Percentiles rank a stretch among this genome's conserved stretches.
Conservation (phyloP, 2,113 vertebrate species). For the Desmodus rotundus region DNA sequence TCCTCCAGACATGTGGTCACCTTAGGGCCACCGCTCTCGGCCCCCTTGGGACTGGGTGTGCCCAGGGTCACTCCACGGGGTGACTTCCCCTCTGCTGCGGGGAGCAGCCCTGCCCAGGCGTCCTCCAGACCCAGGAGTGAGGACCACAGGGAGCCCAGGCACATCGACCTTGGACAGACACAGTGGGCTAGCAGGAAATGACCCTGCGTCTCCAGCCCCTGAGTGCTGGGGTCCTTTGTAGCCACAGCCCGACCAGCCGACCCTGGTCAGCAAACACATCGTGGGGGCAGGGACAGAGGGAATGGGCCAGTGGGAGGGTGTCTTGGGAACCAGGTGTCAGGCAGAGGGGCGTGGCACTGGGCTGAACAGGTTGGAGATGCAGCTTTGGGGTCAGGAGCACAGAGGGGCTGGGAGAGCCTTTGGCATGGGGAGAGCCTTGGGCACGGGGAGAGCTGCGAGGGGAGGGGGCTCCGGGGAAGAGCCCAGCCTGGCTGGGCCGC, state of each 20-base stretch:
- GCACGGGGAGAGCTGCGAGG: not conserved
- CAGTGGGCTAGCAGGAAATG: not conserved
- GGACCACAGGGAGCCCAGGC: not conserved
- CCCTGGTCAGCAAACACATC: not conserved
- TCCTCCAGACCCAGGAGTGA: not conserved
- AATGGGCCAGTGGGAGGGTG: not conserved
- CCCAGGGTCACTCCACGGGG: not conserved
- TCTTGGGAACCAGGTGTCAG: too few species aligned
- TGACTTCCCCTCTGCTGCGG: not conserved
- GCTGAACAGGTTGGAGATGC: not conserved
- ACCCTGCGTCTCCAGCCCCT: not conserved
- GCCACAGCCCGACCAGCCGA: not conserved
- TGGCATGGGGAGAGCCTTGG: too few species aligned
- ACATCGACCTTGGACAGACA: not conserved
- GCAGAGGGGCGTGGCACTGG: not conserved
- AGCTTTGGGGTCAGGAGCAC: not conserved
- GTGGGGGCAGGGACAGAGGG: rapidly evolving
- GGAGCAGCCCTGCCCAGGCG: not conserved
- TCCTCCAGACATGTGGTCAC: not conserved
- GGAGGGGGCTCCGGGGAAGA: not conserved
- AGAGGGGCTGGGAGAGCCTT: not conserved
- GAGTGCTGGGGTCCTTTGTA: not conserved
- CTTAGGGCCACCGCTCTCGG: too few species aligned
- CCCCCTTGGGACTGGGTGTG: not conserved
- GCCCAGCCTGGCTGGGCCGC: not conserved